Percentiles rank a stretch among this genome's conserved stretches.
These are phyloP conservation scores for Parascotia fuliginaria DNA, from an alignment of 2,888 invertebrate genomes.

Conservation along the genomic window DNA sequence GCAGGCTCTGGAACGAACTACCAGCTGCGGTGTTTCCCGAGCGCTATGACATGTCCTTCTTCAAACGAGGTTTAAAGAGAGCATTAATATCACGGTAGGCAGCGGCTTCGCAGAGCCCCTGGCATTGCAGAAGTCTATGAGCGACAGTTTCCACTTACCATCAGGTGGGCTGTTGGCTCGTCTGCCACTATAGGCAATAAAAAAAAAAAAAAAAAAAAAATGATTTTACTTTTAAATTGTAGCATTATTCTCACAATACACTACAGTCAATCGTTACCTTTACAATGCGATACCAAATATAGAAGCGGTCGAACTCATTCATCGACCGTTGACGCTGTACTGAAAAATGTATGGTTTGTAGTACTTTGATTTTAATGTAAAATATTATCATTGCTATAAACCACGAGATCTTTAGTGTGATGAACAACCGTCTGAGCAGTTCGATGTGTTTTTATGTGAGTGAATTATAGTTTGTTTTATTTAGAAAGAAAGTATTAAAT, in stretches of 20 bases:
- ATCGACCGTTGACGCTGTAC: conserved; percentile 35
- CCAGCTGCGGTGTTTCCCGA: too few species aligned
- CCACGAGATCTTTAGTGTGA: conserved; percentile 1
- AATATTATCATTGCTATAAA: conserved; percentile 16
- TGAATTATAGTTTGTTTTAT: background rate
- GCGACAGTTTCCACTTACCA: too few species aligned
- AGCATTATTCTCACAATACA: background rate
- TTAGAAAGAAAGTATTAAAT: background rate
- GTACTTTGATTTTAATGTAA: conserved; percentile 22
- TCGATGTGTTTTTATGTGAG: conserved; percentile 1
- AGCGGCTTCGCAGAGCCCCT: too few species aligned
- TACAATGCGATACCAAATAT: conserved; percentile 2
- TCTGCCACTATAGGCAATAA: too few species aligned
- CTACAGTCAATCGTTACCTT: background rate
- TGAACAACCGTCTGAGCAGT: conserved; percentile 6
- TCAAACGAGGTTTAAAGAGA: too few species aligned
- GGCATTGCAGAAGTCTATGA: too few species aligned
- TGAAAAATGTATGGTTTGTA: conserved; percentile 5
- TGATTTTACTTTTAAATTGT: too few species aligned
- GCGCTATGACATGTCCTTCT: too few species aligned
- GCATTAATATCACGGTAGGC: too few species aligned
- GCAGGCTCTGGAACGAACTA: too few species aligned
- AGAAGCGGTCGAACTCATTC: conserved; percentile 3
- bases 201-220: too few species aligned
- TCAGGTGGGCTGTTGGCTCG: too few species aligned